Evolutionary conservation across 2,888 invertebrate genomes (phyloP).

Genomic region (Pheosia tremula): DNA sequence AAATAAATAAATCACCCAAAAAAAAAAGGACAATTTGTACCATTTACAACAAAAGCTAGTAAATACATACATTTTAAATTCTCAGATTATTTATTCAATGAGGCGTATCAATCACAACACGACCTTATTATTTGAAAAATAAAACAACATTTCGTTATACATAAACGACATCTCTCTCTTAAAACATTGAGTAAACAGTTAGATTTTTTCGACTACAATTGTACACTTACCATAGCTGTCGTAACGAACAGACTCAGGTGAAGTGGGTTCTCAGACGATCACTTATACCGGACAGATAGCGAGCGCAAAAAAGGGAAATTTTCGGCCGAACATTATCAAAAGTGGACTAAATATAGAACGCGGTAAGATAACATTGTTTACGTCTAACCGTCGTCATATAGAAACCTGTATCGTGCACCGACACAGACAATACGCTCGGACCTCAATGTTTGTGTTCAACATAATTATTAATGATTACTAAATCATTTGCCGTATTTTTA

Average conservation of each 20-base stretch:
- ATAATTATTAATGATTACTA: not conserved
- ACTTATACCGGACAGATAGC: not conserved
- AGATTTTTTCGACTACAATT: no score
- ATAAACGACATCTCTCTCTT: no score
- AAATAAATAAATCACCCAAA: no score
- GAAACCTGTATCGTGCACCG: conserved; percentile 3
- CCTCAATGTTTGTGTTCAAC: conserved; percentile 9
- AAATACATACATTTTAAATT: no score
- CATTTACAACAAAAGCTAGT: no score
- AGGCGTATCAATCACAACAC: no score
- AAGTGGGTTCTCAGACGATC: not conserved
- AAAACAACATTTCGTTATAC: no score
- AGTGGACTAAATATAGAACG: conserved; percentile 33
- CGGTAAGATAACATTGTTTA: conserved; percentile 34
- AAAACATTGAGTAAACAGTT: no score
- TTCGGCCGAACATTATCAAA: conserved; percentile 29
- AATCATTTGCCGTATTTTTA: not conserved
- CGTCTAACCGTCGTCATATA: conserved; percentile 18
- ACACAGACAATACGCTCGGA: conserved; percentile 14
- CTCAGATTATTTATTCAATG: no score
- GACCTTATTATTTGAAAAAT: no score
- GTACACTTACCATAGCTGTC: no score
- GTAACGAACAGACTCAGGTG: not conserved
- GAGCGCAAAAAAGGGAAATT: conserved; percentile 21
- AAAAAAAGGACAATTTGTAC: no score